phyloP scores from a whole-genome alignment of 2,797 vertebrate genomes.

The Pristis pectinata region DNA sequence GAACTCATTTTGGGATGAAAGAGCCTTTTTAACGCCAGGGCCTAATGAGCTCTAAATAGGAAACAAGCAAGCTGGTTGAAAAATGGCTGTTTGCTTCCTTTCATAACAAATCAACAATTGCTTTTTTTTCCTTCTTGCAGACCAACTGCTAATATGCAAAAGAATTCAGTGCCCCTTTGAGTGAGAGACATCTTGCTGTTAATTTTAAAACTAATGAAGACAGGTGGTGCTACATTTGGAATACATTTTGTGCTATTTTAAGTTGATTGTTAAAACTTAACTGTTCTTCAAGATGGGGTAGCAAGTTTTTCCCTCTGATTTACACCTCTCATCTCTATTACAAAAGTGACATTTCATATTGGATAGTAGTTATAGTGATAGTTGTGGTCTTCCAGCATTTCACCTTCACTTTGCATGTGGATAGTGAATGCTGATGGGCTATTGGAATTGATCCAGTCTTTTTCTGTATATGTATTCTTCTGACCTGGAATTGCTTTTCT shows the following conservation, averaged over 20 bases:
- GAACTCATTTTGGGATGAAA: background rate
- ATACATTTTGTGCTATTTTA: too few species aligned
- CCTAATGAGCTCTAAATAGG: background rate
- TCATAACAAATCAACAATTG: background rate
- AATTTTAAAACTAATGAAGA: background rate
- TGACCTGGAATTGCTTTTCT: background rate
- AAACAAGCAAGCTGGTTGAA: background rate
- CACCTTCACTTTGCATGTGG: background rate
- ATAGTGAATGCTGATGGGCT: background rate
- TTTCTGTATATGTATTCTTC: background rate
- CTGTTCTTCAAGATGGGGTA: background rate
- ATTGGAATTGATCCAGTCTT: background rate
- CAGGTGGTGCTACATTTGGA: too few species aligned
- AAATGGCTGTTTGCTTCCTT: background rate
- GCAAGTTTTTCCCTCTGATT: background rate
- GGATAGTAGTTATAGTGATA: background rate
- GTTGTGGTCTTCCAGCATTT: background rate
- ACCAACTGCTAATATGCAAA: background rate
- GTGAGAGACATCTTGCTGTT: background rate
- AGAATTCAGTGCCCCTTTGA: background rate
- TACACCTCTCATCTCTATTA: background rate
- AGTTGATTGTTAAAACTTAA: too few species aligned
- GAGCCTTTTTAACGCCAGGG: background rate
- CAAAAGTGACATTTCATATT: background rate
- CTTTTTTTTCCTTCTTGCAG: background rate